These are phyloP conservation scores for Watsonalla cultraria DNA, from an alignment of 2,888 invertebrate genomes.

Conservation along the genomic window DNA sequence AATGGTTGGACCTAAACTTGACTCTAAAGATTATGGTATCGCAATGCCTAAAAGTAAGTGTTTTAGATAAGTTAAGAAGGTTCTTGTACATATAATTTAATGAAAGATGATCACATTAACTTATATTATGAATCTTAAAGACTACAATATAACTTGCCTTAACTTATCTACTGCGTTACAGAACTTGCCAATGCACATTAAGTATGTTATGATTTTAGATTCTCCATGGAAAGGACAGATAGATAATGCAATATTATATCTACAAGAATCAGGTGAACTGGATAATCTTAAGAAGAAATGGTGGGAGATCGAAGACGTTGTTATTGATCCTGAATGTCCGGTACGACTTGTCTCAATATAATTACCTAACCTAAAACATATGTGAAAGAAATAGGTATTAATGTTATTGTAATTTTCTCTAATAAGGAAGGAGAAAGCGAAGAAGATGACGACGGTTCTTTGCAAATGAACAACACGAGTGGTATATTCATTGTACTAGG, in stretches of 20 bases:
- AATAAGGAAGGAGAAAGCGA: constrained; percentile 33
- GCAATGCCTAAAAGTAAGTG: constrained; percentile 89
- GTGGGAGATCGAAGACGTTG: constrained; percentile 86
- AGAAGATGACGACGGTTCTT: constrained; percentile 71
- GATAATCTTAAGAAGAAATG: constrained; percentile 89
- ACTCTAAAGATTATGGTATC: constrained; percentile 90
- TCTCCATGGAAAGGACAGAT: constrained; percentile 85
- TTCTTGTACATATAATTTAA: not conserved
- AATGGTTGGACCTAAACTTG: constrained; percentile 88
- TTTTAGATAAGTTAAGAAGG: not conserved
- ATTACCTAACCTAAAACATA: not conserved
- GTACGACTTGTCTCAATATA: too few relatives aligned
- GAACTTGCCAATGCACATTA: too few relatives aligned
- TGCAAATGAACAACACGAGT: constrained; percentile 92
- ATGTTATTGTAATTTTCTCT: constrained; percentile 8
- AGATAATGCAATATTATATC: constrained; percentile 89
- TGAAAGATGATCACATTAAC: too few relatives aligned
- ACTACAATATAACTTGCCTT: too few relatives aligned
- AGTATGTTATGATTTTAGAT: constrained; percentile 66
- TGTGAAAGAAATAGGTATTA: not conserved
- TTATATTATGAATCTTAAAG: too few relatives aligned
- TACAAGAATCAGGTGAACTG: constrained; percentile 92
- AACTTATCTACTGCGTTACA: too few relatives aligned
- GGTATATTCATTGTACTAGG: constrained; percentile 94
- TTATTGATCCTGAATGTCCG: too few relatives aligned